These are phyloP conservation scores for Drosophila erecta DNA, from an alignment of 1,140 invertebrate species.

Conservation along the genomic window DNA sequence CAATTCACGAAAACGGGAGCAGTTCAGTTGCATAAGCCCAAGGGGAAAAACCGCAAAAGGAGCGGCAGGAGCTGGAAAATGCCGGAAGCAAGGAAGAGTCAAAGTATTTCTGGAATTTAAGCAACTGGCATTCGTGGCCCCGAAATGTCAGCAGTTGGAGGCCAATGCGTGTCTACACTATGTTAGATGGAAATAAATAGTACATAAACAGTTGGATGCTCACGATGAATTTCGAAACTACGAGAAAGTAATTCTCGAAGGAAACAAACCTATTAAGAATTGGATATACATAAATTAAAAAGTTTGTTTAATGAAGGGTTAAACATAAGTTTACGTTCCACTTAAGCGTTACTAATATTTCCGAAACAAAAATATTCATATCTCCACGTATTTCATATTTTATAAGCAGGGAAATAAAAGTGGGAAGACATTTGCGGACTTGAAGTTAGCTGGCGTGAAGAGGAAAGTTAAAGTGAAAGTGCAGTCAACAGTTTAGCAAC, in stretches of 20 bases:
- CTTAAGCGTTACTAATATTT: not conserved
- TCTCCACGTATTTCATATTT: not conserved
- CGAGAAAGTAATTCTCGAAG: not conserved
- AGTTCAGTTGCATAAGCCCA: slow-evolving; percentile 60
- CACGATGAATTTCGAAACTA: slow-evolving; percentile 18
- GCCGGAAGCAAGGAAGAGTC: slow-evolving; percentile 34
- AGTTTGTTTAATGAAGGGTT: too few relatives aligned
- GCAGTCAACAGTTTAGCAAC: slow-evolving; percentile 68
- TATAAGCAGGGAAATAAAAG: not conserved
- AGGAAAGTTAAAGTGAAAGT: slow-evolving; percentile 41
- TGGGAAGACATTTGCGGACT: slow-evolving; percentile 13
- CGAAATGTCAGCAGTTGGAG: slow-evolving; percentile 30
- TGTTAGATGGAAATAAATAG: slow-evolving; percentile 66
- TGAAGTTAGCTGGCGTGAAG: slow-evolving; percentile 23
- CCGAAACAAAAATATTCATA: not conserved
- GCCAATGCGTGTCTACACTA: slow-evolving; percentile 68
- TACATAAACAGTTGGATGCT: slow-evolving; percentile 5
- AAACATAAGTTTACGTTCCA: too few relatives aligned
- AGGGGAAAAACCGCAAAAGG: not conserved
- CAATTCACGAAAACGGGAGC: slow-evolving; percentile 72
- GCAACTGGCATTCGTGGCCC: slow-evolving; percentile 56
- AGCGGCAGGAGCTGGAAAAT: not conserved
- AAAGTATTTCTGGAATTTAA: slow-evolving; percentile 72
- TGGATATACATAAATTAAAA: not conserved
- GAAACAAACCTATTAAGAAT: not conserved